Percentiles rank a stretch among this genome's conserved stretches.
Evolutionary conservation across 2,113 vertebrate genomes (phyloP).

Genomic region (Cranoglanis bouderius): DNA sequence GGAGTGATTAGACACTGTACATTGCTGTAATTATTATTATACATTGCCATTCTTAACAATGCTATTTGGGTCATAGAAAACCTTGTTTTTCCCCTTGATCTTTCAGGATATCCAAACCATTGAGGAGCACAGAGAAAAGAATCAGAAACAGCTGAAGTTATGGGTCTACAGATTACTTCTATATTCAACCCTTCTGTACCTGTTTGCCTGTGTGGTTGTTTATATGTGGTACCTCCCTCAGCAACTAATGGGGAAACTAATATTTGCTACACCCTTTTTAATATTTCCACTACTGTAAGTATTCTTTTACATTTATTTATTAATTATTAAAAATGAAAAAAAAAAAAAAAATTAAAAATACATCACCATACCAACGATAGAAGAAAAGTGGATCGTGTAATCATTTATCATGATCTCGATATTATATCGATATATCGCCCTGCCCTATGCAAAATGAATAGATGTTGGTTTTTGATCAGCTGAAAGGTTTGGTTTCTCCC

Average conservation of each 20-base stretch:
- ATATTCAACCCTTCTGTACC: constrained; percentile 87
- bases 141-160: constrained; percentile 90
- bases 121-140: constrained; percentile 93
- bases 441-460: neutral
- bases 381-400: no score
- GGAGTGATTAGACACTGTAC: neutral
- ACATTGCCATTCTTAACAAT: neutral
- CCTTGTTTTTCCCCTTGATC: neutral
- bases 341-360: no score
- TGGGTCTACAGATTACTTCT: constrained; percentile 91
- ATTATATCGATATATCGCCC: no score
- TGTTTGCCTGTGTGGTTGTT: constrained; percentile 83
- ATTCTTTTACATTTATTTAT: constrained; percentile 41
- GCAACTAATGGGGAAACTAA: constrained; percentile 82
- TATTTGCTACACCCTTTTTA: constrained; percentile 86
- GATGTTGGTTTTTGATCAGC: neutral
- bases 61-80: neutral
- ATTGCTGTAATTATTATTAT: neutral
- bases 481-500: neutral
- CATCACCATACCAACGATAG: no score
- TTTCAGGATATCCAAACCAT: constrained; percentile 87
- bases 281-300: constrained; percentile 95
- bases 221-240: constrained; percentile 95
- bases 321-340: no score
- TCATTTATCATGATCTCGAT: no score